Evolutionary conservation across 2,797 vertebrate genomes (phyloP).

Genomic region (Xenops minutus): DNA sequence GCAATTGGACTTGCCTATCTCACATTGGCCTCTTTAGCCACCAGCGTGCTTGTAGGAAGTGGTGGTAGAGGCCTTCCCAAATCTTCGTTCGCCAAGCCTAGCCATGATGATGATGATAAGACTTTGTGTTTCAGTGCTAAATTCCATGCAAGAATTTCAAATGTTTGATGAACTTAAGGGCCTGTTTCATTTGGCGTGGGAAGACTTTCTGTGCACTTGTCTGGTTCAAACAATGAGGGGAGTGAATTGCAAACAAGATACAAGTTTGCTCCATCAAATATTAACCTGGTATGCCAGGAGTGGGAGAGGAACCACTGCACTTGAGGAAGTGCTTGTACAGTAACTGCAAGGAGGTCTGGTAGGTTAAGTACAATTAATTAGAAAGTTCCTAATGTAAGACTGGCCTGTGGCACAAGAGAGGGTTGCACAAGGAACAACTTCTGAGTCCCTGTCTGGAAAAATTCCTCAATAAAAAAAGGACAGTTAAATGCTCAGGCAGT

Average conservation of each 20-base stretch:
- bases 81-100: too few relatives aligned
- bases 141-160: neutral
- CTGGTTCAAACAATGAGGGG: neutral
- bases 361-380: neutral
- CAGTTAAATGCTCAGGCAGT: neutral
- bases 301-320: neutral
- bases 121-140: neutral
- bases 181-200: neutral
- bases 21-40: too few relatives aligned
- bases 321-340: neutral
- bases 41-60: too few relatives aligned
- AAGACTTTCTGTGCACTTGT: neutral
- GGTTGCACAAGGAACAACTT: neutral
- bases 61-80: too few relatives aligned
- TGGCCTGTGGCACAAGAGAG: neutral
- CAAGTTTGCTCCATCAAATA: neutral
- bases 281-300: neutral
- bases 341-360: neutral
- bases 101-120: neutral
- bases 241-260: neutral
- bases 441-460: neutral
- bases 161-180: neutral
- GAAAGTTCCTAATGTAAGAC: neutral
- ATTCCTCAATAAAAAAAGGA: neutral
- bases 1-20: too few relatives aligned